phyloP scores from a whole-genome alignment of 2,888 invertebrate species.

The Ophion ventricosus region DNA sequence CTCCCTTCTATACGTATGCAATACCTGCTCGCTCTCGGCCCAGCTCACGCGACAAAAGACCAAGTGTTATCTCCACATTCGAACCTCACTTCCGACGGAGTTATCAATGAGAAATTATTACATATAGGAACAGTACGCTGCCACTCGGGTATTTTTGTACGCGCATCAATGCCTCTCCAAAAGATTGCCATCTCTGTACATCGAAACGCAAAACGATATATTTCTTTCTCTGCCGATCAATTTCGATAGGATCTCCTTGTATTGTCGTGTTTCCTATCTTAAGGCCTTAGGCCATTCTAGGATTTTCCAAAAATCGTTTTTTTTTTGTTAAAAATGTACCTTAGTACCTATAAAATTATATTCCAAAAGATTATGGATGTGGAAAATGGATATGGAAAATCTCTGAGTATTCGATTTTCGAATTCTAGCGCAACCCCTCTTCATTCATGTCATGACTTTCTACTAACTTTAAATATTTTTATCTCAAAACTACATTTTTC shows the following conservation, averaged over 20 bases:
- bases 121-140: conserved; percentile 12
- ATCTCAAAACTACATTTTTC: no score
- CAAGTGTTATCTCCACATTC: conserved; percentile 58
- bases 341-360: no score
- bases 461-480: no score
- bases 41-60: conserved; percentile 52
- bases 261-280: no score
- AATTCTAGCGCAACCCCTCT: no score
- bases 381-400: no score
- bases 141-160: conserved; percentile 15
- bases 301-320: no score
- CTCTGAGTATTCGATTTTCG: no score
- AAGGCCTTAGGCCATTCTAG: no score
- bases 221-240: not conserved
- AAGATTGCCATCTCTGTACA: conserved; percentile 21
- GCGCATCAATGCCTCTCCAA: not conserved
- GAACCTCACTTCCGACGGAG: conserved; percentile 62
- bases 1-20: conserved; percentile 49
- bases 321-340: no score
- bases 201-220: conserved; percentile 1
- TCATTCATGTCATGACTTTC: no score
- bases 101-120: conserved; percentile 47
- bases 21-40: conserved; percentile 15
- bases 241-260: not conserved
- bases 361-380: no score